Percentiles rank a stretch among this genome's conserved stretches.
Evolutionary conservation across 2,888 invertebrate genomes (phyloP).

Genomic region (Himalopsyche kuldschensis): DNA sequence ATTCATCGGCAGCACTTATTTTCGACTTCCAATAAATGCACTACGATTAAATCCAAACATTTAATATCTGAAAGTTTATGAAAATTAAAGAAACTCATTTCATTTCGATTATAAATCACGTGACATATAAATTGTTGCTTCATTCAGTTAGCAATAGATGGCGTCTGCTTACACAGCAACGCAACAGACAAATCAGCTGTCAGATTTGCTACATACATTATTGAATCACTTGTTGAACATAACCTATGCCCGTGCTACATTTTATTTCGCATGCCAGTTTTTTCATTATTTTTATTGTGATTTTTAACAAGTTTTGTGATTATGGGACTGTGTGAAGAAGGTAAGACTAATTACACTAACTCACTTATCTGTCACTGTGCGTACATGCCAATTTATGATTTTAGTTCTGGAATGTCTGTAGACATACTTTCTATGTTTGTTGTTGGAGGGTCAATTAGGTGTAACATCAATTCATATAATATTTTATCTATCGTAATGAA

Average conservation of each 20-base stretch:
- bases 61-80: too few relatives aligned
- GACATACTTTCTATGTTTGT: slow-evolving; percentile 16
- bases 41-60: too few relatives aligned
- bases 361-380: not conserved
- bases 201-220: slow-evolving; percentile 15
- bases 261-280: slow-evolving; percentile 3
- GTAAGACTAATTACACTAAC: slow-evolving; percentile 12
- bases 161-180: not conserved
- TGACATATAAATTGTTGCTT: not conserved
- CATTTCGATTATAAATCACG: not conserved
- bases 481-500: slow-evolving; percentile 22
- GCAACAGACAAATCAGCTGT: slow-evolving; percentile 21
- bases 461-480: slow-evolving; percentile 23
- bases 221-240: slow-evolving; percentile 24
- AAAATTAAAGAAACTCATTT: too few relatives aligned
- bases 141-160: slow-evolving; percentile 12
- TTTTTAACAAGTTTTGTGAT: slow-evolving; percentile 1
- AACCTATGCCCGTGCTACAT: slow-evolving; percentile 23
- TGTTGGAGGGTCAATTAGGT: slow-evolving; percentile 27
- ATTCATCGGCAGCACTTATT: too few relatives aligned
- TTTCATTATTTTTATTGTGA: slow-evolving; percentile 17
- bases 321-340: slow-evolving; percentile 30
- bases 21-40: too few relatives aligned
- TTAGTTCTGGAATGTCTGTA: slow-evolving; percentile 1
- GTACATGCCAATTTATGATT: not conserved